These are phyloP conservation scores for Eurytoma adleriae DNA, from an alignment of 2,888 invertebrate species.

Conservation along the genomic window DNA sequence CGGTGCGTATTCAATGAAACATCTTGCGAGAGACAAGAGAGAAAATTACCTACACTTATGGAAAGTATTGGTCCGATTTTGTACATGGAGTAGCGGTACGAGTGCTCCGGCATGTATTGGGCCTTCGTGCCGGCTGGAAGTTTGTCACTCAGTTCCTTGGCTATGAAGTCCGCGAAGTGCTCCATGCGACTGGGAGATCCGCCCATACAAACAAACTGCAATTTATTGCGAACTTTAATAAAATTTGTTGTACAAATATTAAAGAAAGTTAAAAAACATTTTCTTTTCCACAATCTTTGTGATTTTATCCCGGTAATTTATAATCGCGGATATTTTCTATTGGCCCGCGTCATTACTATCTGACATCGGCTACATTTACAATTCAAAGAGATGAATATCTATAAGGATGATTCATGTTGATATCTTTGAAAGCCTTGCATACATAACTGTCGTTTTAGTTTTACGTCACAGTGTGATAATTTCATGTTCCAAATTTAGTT, in stretches of 20 bases:
- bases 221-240: too few relatives aligned
- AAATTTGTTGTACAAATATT: too few relatives aligned
- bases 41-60: conserved; percentile 85
- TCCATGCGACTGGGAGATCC: conserved; percentile 97
- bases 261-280: too few relatives aligned
- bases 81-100: conserved; percentile 96
- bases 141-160: conserved; percentile 93
- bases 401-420: background rate
- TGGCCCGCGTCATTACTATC: too few relatives aligned
- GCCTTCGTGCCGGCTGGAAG: conserved; percentile 92
- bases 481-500: background rate
- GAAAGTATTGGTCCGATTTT: conserved; percentile 94
- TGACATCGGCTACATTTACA: too few relatives aligned
- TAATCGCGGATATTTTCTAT: too few relatives aligned
- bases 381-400: too few relatives aligned
- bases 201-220: conserved; percentile 97
- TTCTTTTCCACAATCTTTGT: too few relatives aligned
- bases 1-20: too few relatives aligned
- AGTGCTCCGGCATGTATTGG: conserved; percentile 92
- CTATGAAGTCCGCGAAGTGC: conserved; percentile 92
- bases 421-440: background rate
- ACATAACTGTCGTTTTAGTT: background rate
- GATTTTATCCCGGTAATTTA: too few relatives aligned
- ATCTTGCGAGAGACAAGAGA: too few relatives aligned
- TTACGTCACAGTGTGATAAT: too few relatives aligned